Conservation (phyloP, 2,113 vertebrate species). For the Polypterus senegalus region DNA sequence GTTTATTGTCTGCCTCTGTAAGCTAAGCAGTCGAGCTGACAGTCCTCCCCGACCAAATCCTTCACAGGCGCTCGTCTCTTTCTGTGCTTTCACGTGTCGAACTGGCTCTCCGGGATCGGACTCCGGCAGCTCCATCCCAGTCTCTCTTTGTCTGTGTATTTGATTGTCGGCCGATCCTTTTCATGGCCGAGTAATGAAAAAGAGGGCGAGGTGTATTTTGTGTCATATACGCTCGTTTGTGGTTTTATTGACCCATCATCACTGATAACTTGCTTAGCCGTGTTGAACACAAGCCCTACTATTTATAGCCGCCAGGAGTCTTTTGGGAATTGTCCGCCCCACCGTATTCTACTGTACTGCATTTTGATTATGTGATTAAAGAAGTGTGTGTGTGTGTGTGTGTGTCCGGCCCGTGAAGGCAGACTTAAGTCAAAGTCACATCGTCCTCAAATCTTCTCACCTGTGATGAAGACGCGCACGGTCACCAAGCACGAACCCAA, state of each 20-base stretch:
- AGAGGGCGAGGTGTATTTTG: background rate
- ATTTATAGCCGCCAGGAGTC: slow-evolving; percentile 43
- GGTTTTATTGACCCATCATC: slow-evolving; percentile 1
- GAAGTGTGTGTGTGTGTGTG: slow-evolving; percentile 24
- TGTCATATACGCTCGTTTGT: background rate
- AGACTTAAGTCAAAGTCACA: slow-evolving; percentile 10
- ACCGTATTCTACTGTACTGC: slow-evolving; percentile 29
- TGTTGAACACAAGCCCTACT: slow-evolving; percentile 18
- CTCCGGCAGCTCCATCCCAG: too few relatives aligned
- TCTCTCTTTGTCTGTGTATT: too few relatives aligned
- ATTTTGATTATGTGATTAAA: slow-evolving; percentile 60
- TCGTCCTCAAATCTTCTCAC: background rate
- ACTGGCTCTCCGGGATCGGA: too few relatives aligned
- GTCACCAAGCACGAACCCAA: too few relatives aligned
- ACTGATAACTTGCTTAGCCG: background rate
- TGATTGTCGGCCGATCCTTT: too few relatives aligned
- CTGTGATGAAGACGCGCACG: too few relatives aligned
- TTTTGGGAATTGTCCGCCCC: slow-evolving; percentile 38
- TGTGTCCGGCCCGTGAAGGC: slow-evolving; percentile 10
- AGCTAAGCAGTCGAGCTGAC: too few relatives aligned
- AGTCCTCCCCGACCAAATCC: too few relatives aligned
- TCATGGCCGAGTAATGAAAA: background rate
- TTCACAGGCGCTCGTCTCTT: too few relatives aligned
- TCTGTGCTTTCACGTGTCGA: too few relatives aligned
- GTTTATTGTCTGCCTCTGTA: too few relatives aligned